Evolutionary conservation across 2,797 vertebrate species (phyloP).

Genomic region (Poeciliopsis gracilis): DNA sequence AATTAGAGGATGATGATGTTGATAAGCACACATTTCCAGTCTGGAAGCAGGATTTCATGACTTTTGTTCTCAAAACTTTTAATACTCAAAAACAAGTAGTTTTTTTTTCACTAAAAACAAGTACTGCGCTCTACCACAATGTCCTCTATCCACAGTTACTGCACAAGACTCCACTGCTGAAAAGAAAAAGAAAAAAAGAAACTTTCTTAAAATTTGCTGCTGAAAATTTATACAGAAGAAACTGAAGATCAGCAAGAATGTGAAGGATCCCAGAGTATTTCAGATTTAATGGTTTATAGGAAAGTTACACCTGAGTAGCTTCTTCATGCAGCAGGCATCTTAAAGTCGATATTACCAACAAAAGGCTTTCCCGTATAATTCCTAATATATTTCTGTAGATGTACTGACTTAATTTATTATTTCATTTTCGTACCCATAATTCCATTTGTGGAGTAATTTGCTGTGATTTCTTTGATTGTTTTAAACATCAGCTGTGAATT

Average conservation of each 20-base stretch:
- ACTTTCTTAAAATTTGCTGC: not conserved
- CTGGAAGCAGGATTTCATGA: too few species aligned
- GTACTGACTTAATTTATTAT: not conserved
- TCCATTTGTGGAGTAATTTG: not conserved
- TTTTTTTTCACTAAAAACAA: not conserved
- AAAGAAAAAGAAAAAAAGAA: not conserved
- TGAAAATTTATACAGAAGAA: not conserved
- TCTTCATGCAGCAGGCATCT: not conserved
- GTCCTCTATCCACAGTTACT: not conserved
- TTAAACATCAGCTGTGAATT: not conserved
- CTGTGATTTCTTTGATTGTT: not conserved
- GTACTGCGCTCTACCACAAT: not conserved
- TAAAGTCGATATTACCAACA: not conserved
- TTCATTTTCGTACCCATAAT: not conserved
- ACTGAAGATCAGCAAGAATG: not conserved
- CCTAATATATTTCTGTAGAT: not conserved
- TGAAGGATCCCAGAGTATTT: not conserved
- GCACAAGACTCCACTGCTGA: not conserved
- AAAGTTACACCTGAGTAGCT: not conserved
- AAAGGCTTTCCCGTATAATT: not conserved
- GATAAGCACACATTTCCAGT: too few species aligned
- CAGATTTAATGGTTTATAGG: not conserved
- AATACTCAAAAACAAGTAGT: not conserved
- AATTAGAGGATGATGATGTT: not conserved
- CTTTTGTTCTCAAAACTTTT: too few species aligned